A percentile compares a stretch with the other conserved stretches of the same genome.
Evolutionary conservation across 92 coral and sea anemone species (phyloP).

Genomic region (Palythoa grandis): DNA sequence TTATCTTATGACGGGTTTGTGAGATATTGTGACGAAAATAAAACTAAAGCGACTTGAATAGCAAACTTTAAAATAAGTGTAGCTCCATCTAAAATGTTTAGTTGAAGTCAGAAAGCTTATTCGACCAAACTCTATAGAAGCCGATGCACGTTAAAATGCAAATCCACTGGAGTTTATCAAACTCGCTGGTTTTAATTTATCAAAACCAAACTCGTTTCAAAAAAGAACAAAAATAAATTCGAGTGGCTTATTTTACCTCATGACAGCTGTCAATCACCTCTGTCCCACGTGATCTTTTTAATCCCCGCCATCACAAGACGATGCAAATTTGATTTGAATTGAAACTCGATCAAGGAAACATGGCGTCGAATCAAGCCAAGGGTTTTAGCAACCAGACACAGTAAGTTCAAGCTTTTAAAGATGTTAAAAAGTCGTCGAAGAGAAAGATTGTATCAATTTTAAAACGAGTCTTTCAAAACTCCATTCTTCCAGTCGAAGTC

Average conservation of each 20-base stretch:
- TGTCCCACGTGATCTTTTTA: constrained; percentile 23
- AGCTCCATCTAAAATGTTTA: neutral
- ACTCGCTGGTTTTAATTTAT: neutral
- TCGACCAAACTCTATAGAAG: neutral
- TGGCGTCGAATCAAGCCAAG: constrained; percentile 44
- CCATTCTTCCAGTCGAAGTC: neutral
- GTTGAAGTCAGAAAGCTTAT: neutral
- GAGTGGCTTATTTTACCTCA: neutral
- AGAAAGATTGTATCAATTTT: neutral
- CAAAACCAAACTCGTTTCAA: neutral
- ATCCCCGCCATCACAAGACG: constrained; percentile 15
- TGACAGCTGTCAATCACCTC: constrained; percentile 20
- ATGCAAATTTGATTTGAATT: constrained; percentile 26
- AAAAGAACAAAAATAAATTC: neutral
- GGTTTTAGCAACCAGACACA: constrained; percentile 5
- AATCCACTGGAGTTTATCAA: too few relatives aligned
- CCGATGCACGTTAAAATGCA: too few relatives aligned
- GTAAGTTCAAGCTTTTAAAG: constrained; percentile 5
- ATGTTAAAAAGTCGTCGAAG: neutral
- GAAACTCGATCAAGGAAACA: constrained; percentile 49
- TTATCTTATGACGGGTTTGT: too few relatives aligned
- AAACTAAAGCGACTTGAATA: neutral
- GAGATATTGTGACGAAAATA: too few relatives aligned
- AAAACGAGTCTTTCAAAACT: neutral
- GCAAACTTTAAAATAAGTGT: too few relatives aligned